Conservation (phyloP, 2,797 vertebrate genomes). For the Kryptopterus vitreolus region DNA sequence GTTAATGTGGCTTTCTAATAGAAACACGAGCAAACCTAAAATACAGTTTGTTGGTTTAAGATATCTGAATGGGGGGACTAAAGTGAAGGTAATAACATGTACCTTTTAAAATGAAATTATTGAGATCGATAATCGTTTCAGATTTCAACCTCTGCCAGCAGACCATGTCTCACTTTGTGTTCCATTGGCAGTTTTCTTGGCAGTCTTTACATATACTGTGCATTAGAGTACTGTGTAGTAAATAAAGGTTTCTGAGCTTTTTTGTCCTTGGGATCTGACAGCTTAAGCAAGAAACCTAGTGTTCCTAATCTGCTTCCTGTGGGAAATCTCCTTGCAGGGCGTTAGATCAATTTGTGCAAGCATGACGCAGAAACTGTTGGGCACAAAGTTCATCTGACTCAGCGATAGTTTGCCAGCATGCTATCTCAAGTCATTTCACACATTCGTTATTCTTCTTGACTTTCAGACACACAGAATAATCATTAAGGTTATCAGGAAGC, state of each 20-base stretch:
- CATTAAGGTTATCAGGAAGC: conserved; percentile 21
- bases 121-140: neutral
- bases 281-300: conserved; percentile 39
- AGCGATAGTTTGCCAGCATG: conserved; percentile 31
- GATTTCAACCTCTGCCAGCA: neutral
- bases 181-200: neutral
- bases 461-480: neutral
- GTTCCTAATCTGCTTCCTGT: conserved; percentile 18
- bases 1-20: neutral
- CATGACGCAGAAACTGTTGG: conserved; percentile 34
- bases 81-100: neutral
- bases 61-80: neutral
- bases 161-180: conserved; percentile 1
- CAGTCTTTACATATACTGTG: neutral
- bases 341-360: conserved; percentile 4
- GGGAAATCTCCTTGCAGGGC: conserved; percentile 15
- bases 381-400: conserved; percentile 45
- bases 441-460: conserved; percentile 3
- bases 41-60: conserved; percentile 2
- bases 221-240: neutral
- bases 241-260: conserved; percentile 25
- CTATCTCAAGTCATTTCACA: conserved; percentile 5
- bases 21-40: neutral
- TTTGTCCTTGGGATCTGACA: conserved; percentile 8
- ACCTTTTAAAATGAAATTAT: neutral